phyloP scores from a whole-genome alignment of 2,113 vertebrate genomes.

The Neofelis nebulosa region DNA sequence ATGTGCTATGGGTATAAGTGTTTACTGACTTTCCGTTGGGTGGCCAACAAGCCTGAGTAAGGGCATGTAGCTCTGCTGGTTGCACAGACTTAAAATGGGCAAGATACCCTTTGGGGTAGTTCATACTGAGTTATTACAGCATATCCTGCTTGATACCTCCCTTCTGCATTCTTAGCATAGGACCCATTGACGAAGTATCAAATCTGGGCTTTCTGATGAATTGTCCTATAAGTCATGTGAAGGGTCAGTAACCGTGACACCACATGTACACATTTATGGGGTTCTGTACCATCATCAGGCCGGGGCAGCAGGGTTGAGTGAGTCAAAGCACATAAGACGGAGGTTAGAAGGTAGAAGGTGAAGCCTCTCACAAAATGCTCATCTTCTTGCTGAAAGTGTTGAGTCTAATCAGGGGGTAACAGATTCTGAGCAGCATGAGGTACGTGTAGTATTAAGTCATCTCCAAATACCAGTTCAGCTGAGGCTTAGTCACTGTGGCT shows the following conservation, averaged over 20 bases:
- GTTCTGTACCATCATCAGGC: background rate
- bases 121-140: background rate
- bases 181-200: too few species aligned
- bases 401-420: background rate
- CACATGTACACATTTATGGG: rapidly evolving
- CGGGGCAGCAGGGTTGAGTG: background rate
- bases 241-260: background rate
- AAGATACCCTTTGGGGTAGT: background rate
- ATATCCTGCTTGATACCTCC: background rate
- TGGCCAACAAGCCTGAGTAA: background rate
- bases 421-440: background rate
- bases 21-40: constrained; percentile 7
- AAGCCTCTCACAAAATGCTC: background rate
- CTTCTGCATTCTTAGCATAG: background rate
- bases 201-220: background rate
- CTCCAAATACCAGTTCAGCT: background rate
- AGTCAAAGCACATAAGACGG: background rate
- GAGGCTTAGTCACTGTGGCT: background rate
- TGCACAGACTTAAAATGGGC: background rate
- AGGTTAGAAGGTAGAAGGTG: background rate
- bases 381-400: background rate
- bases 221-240: background rate
- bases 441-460: background rate
- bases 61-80: background rate
- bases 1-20: background rate